Base-by-base conservation (phyloP, 2,888 invertebrate species). In the Pogonocherus hispidulus region DNA sequence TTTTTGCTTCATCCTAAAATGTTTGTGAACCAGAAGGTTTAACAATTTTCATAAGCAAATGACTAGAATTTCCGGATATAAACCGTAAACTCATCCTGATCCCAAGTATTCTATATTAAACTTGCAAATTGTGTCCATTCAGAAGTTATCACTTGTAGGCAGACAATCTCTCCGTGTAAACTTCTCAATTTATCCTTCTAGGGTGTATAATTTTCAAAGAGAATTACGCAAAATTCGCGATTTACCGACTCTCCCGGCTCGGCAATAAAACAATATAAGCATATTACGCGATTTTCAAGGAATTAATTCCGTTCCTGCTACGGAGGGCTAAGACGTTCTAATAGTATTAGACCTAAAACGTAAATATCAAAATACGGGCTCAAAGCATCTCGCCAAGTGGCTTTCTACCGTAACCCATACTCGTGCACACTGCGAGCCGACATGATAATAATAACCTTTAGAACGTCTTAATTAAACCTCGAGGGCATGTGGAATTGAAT, bases 401-500 rank as follows among this genome's bases (percentile, higher is more conserved):
- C 57, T 57, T 57, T 46, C 46, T 46, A 46, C 57, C 44, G 44
- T 57, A 57, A 57, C 41, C n/a, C 41, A 41, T 47, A 20, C 47
- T 19, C 22, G 14, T 47, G 19, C 18, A 19, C 44, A 46, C 19
- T 11, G 57, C 18, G 16, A 37, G 44, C 22, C 23, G 23, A 44
- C 57, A 41, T 46, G 57, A 57, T 57, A 57, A 57, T 57, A 57
- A 57, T 57, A 57, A 57, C 44, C 57, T 57, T 57, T 57, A 57
- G 41, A 46, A 57, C 57, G 57, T 57, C 57, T 57, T 57, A 57
- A 57, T 57, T 57, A 57, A 57, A 57, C 57, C 57, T 57, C 18
- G 8, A 27, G 57, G 57, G 41, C 27, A 57, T 23, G 57, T 44
- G 57, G 27, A 57, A 57, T 57, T 57, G 57, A 57, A 57, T 57